These are phyloP conservation scores for Drosophila seguyi DNA, from an alignment of 1,140 invertebrate genomes.

Conservation along the genomic window DNA sequence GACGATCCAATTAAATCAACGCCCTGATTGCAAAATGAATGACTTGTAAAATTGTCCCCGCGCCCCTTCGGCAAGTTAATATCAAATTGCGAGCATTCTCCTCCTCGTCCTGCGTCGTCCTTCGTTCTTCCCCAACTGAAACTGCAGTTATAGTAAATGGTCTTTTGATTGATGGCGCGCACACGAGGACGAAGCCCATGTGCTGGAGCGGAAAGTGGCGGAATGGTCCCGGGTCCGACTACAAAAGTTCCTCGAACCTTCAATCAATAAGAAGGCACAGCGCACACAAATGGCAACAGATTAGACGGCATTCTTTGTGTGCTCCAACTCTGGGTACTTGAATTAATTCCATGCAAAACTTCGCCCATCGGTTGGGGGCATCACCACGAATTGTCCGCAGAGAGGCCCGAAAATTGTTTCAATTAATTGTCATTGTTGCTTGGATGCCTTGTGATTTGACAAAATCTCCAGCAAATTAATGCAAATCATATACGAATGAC, in stretches of 20 bases:
- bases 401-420: conserved; percentile 60
- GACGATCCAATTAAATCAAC: conserved; percentile 64
- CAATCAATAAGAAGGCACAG: conserved; percentile 69
- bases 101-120: conserved; percentile 10
- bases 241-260: conserved; percentile 57
- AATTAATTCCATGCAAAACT: conserved; percentile 80
- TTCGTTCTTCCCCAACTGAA: conserved; percentile 24
- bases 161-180: conserved; percentile 69
- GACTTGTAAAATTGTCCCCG: conserved; percentile 67
- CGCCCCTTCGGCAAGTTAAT: conserved; percentile 50
- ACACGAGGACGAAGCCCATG: conserved; percentile 14
- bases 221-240: conserved; percentile 3
- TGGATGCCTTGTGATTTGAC: conserved; percentile 47
- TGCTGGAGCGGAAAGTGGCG: not conserved
- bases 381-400: conserved; percentile 1
- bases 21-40: conserved; percentile 76
- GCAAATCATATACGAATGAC: conserved; percentile 49
- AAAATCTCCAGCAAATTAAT: conserved; percentile 46
- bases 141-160: conserved; percentile 72
- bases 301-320: conserved; percentile 52
- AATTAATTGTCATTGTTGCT: conserved; percentile 79
- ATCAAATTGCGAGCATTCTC: conserved; percentile 54
- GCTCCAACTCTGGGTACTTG: conserved; percentile 27
- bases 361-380: conserved; percentile 29
- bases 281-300: conserved; percentile 63